phyloP scores from a whole-genome alignment of 2,888 invertebrate genomes.

The Rotaria socialis region DNA sequence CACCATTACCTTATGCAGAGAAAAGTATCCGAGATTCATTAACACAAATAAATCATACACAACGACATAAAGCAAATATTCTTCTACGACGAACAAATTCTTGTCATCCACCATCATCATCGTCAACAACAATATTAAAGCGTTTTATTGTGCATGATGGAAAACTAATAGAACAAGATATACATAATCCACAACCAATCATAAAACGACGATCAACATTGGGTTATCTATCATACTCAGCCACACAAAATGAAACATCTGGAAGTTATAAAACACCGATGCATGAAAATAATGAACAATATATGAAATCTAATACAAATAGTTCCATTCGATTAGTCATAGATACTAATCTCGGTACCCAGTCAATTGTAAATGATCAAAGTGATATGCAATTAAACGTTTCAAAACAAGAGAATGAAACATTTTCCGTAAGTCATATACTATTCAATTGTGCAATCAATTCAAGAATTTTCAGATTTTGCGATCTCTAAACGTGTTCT shows the following conservation, averaged over 20 bases:
- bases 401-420: not conserved
- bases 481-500: too few relatives aligned
- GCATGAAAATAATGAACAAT: not conserved
- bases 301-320: not conserved
- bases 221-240: not conserved
- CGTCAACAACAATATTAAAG: not conserved
- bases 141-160: not conserved
- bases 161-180: slow-evolving; percentile 5
- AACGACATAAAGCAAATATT: not conserved
- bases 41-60: not conserved
- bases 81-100: slow-evolving; percentile 7
- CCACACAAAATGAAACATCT: not conserved
- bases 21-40: not conserved
- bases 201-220: slow-evolving; percentile 24
- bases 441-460: too few relatives aligned
- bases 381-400: not conserved
- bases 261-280: not conserved
- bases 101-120: not conserved
- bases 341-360: not conserved
- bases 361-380: not conserved
- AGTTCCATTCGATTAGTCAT: not conserved
- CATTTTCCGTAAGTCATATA: not conserved
- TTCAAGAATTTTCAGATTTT: too few relatives aligned
- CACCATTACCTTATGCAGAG: not conserved
- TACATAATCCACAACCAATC: not conserved